phyloP scores from a whole-genome alignment of 2,797 vertebrate genomes.

The Moxostoma hubbsi region DNA sequence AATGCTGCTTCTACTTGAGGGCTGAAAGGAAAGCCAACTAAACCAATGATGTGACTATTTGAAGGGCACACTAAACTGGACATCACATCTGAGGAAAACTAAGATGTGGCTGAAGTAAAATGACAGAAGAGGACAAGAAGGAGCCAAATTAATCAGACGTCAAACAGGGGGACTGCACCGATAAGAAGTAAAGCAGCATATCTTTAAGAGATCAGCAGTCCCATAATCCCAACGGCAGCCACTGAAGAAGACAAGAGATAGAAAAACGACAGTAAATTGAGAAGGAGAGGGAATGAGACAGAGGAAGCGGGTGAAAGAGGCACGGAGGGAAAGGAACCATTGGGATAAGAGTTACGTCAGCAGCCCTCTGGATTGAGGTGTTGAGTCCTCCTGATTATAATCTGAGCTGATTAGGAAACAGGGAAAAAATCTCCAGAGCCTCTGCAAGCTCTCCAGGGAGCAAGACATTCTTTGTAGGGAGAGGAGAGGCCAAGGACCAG shows the following conservation, averaged over 20 bases:
- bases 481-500: conserved; percentile 33
- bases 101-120: conserved; percentile 57
- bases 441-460: conserved; percentile 53
- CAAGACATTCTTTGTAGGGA: conserved; percentile 41
- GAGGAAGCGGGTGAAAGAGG: conserved; percentile 50
- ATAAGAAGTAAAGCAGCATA: conserved; percentile 34
- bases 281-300: conserved; percentile 46
- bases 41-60: conserved; percentile 68
- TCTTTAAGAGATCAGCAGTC: conserved; percentile 54
- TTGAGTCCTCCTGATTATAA: conserved; percentile 74
- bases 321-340: conserved; percentile 52
- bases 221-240: conserved; percentile 49
- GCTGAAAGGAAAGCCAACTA: conserved; percentile 38
- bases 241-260: conserved; percentile 45
- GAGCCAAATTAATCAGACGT: conserved; percentile 41
- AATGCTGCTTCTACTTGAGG: conserved; percentile 17
- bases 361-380: conserved; percentile 66
- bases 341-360: conserved; percentile 66
- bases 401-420: conserved; percentile 75
- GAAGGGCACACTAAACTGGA: conserved; percentile 61
- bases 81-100: conserved; percentile 58
- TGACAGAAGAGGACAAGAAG: conserved; percentile 40
- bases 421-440: conserved; percentile 62
- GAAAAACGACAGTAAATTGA: conserved; percentile 39
- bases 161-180: conserved; percentile 30